Evolutionary conservation across 2,113 vertebrate genomes (phyloP), one percentile per base, ranked within the genome.

Genomic region (Phodopus roborovskii): DNA sequence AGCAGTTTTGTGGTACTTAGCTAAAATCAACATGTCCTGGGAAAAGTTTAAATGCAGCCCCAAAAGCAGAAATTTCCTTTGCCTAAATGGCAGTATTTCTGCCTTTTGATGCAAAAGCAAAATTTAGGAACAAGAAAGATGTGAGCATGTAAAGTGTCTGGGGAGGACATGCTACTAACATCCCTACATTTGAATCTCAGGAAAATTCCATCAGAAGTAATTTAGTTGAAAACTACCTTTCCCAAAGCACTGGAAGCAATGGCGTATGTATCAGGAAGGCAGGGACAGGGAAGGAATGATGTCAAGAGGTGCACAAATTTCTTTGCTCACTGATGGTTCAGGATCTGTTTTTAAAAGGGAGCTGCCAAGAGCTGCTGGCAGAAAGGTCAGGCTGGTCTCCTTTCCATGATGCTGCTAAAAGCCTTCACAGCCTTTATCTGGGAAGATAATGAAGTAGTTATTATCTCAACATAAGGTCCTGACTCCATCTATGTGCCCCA

Each of bases 391-490:
- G 88, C 58, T 0, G 0, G 58, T 78, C 73, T 92, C 97, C 97
- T 92, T 30, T 96, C 88, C 66, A 79, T 1, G 74, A 97, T 88
- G 19, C 95, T 95, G 93, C 95, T 97, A 68, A 97, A 96, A 96
- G 91, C 90, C 92, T 92, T 28, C 9, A 10, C 24, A 39, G 95
- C 97, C 97, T 98, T 97, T 98, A 97, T 98, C 86, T 4, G 78
- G 82, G 95, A 26, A 97, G 95, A 98, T 97, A 98, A 98, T 94
- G 98, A 98, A 82, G 96, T 33, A 95, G 93, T 62, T 96, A 97
- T 96, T 88, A 96, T 98, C 95, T 96, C 91, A 75, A 96, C 9
- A 36, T 36, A 97, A 97, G 96, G 98, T 97, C 95, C 91, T 42
- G 30, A 90, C n/a, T 91, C 97, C 94, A 33, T 87, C 83, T 81